Percentiles rank a stretch among this genome's conserved stretches.
Conservation (phyloP, 2,888 invertebrate species). For the Torymus texanus region DNA sequence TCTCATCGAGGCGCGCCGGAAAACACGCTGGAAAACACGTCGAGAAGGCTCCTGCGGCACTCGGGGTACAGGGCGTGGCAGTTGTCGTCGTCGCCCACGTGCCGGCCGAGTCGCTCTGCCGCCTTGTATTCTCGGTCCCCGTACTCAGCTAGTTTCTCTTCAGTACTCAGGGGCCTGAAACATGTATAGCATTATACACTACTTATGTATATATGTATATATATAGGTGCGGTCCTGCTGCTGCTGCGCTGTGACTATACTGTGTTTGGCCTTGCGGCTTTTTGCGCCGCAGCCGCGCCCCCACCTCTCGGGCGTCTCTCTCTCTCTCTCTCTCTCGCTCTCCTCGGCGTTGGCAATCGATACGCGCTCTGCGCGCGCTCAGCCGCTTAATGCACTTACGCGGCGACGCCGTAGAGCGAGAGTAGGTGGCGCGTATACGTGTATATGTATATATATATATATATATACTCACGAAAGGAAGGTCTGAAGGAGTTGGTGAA, state of each 20-base stretch:
- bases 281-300: no score
- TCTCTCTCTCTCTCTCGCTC: background rate
- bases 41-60: conserved; percentile 79
- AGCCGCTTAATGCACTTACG: background rate
- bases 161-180: conserved; percentile 81
- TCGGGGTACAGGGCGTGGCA: conserved; percentile 81
- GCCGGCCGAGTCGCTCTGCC: conserved; percentile 82
- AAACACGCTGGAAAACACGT: conserved; percentile 75
- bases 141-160: conserved; percentile 80
- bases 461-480: conserved; percentile 78
- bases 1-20: no score
- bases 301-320: background rate
- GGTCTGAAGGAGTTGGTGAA: conserved; percentile 85
- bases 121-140: conserved; percentile 84
- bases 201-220: no score
- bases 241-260: no score
- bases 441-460: background rate
- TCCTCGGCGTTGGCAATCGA: background rate
- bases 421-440: background rate
- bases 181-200: no score
- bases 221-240: no score
- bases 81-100: conserved; percentile 73
- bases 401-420: background rate
- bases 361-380: background rate
- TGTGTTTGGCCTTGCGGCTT: no score